Percentiles rank a stretch among this genome's conserved stretches.
These are phyloP conservation scores for Carcina quercana DNA, from an alignment of 2,888 invertebrate genomes.

Conservation along the genomic window DNA sequence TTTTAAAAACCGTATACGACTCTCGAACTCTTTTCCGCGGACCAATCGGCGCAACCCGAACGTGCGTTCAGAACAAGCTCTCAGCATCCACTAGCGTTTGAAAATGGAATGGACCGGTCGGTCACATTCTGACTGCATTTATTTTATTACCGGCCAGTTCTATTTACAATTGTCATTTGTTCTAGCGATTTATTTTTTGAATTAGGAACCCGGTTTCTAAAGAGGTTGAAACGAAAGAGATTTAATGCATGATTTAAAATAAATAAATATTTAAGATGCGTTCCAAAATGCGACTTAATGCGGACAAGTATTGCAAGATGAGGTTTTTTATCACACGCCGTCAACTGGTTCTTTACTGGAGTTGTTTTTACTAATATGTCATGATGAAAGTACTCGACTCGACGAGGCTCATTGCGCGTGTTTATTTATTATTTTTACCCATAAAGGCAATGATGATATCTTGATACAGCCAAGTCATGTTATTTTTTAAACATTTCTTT, in stretches of 20 bases:
- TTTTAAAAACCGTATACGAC: background rate
- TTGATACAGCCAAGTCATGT: background rate
- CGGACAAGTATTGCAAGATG: slow-evolving; percentile 14
- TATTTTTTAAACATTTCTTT: too few species aligned
- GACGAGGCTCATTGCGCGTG: background rate
- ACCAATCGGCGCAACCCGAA: slow-evolving; percentile 8
- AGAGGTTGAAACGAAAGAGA: too few species aligned
- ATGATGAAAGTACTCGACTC: slow-evolving; percentile 18
- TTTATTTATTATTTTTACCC: background rate
- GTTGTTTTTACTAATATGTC: slow-evolving; percentile 19
- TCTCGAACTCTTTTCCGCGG: slow-evolving; percentile 4
- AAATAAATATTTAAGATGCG: background rate
- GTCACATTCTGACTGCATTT: slow-evolving; percentile 14
- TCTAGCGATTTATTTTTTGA: background rate
- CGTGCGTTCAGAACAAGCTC: slow-evolving; percentile 28
- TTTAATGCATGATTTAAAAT: background rate
- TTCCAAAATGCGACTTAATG: background rate
- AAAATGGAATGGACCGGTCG: slow-evolving; percentile 24
- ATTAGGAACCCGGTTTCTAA: too few species aligned
- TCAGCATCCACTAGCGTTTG: slow-evolving; percentile 40
- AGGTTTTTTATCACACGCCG: slow-evolving; percentile 15
- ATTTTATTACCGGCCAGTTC: slow-evolving; percentile 11
- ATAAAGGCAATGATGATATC: background rate
- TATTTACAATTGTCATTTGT: slow-evolving; percentile 6
- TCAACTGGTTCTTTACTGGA: slow-evolving; percentile 20